A percentile compares a stretch with the other conserved stretches of the same genome.
Conservation (phyloP, 2,888 invertebrate genomes). For the Cyclophora punctaria region DNA sequence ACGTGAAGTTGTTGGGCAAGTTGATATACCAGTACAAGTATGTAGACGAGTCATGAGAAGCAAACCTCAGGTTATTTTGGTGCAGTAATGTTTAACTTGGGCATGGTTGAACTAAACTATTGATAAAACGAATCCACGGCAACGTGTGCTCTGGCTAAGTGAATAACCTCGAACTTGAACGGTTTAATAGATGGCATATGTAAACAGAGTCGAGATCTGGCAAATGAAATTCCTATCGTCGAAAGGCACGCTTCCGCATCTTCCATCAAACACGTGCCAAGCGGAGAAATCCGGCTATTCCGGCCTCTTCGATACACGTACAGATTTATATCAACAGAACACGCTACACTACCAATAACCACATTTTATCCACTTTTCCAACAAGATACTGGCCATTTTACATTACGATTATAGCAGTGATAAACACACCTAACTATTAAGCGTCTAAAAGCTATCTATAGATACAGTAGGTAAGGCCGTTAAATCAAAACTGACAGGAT, state of each 20-base stretch:
- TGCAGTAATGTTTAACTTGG: no score
- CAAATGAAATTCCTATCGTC: slow-evolving; percentile 55
- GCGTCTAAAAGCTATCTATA: slow-evolving; percentile 1
- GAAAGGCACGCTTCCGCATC: slow-evolving; percentile 50
- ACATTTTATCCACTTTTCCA: slow-evolving; percentile 26
- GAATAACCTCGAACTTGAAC: slow-evolving; percentile 69
- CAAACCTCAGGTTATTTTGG: no score
- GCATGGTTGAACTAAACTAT: no score
- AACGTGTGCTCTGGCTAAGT: slow-evolving; percentile 16
- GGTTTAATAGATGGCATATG: slow-evolving; percentile 43
- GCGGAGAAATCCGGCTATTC: slow-evolving; percentile 44
- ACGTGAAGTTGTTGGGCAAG: no score
- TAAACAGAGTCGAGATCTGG: slow-evolving; percentile 51
- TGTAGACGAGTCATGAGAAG: no score
- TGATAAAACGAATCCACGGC: no score
- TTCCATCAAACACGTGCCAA: slow-evolving; percentile 28
- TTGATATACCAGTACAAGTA: no score
- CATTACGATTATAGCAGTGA: slow-evolving; percentile 15
- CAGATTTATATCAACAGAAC: slow-evolving; percentile 25
- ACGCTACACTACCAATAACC: slow-evolving; percentile 21
- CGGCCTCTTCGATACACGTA: slow-evolving; percentile 24
- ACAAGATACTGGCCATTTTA: slow-evolving; percentile 12
- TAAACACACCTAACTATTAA: slow-evolving; percentile 10
- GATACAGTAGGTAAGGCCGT: neutral
- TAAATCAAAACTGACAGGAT: no score